These are phyloP conservation scores for Sinella curviseta DNA, from an alignment of 1,140 invertebrate species.

Conservation along the genomic window DNA sequence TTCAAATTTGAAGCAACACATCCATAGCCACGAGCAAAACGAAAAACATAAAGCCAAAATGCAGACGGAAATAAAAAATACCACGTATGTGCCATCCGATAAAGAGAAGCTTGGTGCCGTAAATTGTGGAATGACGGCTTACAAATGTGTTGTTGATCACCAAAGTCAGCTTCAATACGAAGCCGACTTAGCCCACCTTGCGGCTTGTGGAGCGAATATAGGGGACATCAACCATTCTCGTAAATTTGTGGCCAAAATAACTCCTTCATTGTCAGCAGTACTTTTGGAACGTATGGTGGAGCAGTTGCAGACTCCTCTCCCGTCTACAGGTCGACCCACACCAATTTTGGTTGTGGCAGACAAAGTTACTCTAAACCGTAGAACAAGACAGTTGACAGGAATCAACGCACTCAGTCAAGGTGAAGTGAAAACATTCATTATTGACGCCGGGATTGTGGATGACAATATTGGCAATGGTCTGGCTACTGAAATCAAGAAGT, in stretches of 20 bases:
- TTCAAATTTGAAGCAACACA: not conserved
- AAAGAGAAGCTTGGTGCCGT: not conserved
- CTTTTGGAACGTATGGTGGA: not conserved
- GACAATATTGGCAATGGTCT: not conserved
- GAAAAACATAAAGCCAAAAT: not conserved
- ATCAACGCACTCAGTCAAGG: not conserved
- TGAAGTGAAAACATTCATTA: not conserved
- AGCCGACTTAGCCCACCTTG: not conserved
- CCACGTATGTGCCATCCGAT: not conserved
- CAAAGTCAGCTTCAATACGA: not conserved
- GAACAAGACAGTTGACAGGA: not conserved
- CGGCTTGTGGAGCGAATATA: not conserved
- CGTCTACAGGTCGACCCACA: not conserved
- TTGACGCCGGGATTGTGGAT: not conserved
- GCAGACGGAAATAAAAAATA: not conserved
- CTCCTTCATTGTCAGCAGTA: not conserved
- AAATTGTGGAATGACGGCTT: not conserved
- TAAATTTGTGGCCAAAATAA: not conserved
- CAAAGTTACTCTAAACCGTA: not conserved
- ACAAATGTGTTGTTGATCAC: not conserved
- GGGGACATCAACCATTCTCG: not conserved
- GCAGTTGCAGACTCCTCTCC: not conserved
- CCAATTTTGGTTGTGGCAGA: not conserved
- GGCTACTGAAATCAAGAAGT: not conserved
- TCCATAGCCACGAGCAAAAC: not conserved